phyloP scores from a whole-genome alignment of 1,140 invertebrate species.

The Bradynema listronoti region DNA sequence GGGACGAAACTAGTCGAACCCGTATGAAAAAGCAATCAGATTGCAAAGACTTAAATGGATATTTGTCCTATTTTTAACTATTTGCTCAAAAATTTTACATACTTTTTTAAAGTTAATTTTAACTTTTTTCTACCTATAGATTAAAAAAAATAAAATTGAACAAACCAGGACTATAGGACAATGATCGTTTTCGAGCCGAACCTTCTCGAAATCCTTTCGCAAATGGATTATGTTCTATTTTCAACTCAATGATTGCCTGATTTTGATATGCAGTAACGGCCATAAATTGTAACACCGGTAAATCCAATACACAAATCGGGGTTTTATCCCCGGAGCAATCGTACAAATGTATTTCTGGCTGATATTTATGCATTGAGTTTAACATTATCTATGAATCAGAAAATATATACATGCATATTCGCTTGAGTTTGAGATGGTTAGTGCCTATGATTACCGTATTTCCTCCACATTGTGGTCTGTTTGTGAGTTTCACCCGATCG shows the following conservation, averaged over 20 bases:
- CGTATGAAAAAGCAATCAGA: no score
- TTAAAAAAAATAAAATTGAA: no score
- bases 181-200: conserved; percentile 26
- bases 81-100: no score
- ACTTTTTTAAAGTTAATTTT: no score
- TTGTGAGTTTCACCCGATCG: conserved; percentile 33
- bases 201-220: conserved; percentile 39
- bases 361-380: conserved; percentile 33
- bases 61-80: no score
- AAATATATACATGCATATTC: conserved; percentile 11
- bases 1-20: no score
- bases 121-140: no score
- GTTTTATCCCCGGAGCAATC: neutral
- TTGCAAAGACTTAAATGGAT: no score
- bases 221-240: conserved; percentile 28
- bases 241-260: conserved; percentile 19
- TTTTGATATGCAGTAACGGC: conserved; percentile 36
- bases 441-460: conserved; percentile 4
- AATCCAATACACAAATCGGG: conserved; percentile 15
- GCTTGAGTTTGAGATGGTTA: neutral
- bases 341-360: conserved; percentile 23
- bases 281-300: conserved; percentile 25
- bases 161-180: conserved; percentile 23
- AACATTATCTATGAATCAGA: conserved; percentile 8
- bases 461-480: conserved; percentile 12